These are phyloP conservation scores for Neuroterus valhalla DNA, from an alignment of 1,140 invertebrate genomes.

Conservation along the genomic window DNA sequence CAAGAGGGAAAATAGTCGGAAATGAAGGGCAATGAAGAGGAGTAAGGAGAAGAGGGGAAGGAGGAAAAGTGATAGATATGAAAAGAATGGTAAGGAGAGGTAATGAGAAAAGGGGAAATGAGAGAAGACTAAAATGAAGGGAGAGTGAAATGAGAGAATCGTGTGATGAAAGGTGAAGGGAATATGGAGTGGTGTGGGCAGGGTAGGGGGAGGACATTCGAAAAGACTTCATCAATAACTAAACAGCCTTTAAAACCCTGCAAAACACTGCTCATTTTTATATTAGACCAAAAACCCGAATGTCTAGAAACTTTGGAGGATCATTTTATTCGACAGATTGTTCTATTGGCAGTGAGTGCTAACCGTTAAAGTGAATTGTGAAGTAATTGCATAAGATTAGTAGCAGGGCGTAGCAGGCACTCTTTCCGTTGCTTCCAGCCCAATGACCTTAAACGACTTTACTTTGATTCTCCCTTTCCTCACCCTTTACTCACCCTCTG, in stretches of 20 bases:
- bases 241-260: too few relatives aligned
- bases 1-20: too few relatives aligned
- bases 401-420: slow-evolving; percentile 69
- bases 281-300: background rate
- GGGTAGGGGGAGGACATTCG: too few relatives aligned
- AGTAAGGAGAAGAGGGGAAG: too few relatives aligned
- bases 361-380: slow-evolving; percentile 73
- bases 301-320: slow-evolving; percentile 28
- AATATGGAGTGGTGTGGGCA: background rate
- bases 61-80: too few relatives aligned
- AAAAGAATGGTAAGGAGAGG: too few relatives aligned
- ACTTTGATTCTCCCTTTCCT: slow-evolving; percentile 68
- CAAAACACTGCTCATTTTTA: background rate
- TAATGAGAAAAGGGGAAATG: too few relatives aligned
- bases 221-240: too few relatives aligned
- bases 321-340: slow-evolving; percentile 71
- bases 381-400: slow-evolving; percentile 76
- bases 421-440: slow-evolving; percentile 74
- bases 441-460: slow-evolving; percentile 74
- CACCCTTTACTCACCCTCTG: slow-evolving; percentile 48
- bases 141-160: too few relatives aligned
- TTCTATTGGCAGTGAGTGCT: slow-evolving; percentile 70
- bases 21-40: too few relatives aligned
- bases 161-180: background rate
- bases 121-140: too few relatives aligned